Evolutionary conservation across 2,113 vertebrate species (phyloP).

Genomic region (Silurus asotus): DNA sequence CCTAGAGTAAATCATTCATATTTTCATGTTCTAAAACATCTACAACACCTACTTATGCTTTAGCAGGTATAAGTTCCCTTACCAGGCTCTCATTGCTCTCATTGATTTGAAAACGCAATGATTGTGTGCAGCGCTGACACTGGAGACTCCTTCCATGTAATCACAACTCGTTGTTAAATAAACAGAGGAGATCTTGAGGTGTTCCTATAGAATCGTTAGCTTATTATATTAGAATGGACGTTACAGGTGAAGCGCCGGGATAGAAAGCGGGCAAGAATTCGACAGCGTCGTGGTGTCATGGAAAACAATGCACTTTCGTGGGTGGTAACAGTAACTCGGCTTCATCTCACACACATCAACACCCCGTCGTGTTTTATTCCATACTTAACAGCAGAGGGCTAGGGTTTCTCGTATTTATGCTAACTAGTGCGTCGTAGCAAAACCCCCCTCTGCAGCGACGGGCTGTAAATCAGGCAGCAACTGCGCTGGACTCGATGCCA

Average conservation of each 20-base stretch:
- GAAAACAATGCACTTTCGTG: not conserved
- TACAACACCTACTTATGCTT: no score
- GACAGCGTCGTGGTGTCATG: not conserved
- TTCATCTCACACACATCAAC: conserved; percentile 3
- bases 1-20: no score
- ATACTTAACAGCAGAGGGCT: conserved; percentile 39
- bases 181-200: no score
- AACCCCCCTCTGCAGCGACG: conserved; percentile 65
- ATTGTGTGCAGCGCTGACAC: not conserved
- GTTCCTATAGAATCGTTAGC: not conserved
- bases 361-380: conserved; percentile 17
- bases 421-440: conserved; percentile 73
- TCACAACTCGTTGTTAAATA: not conserved
- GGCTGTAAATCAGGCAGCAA: conserved; percentile 73
- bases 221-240: not conserved
- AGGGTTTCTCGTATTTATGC: conserved; percentile 69
- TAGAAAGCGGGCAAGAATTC: not conserved
- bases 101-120: no score
- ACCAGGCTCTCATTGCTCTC: no score
- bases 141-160: not conserved
- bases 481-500: conserved; percentile 69
- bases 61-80: no score
- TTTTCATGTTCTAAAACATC: no score
- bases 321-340: not conserved
- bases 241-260: not conserved